Percentiles rank a stretch among this genome's conserved stretches.
Conservation (phyloP, 2,113 vertebrate species). For the cat (Felis catus) region F.catus_Fca126_mat1.0 CM031419.1:90788501-90789000, state of each 20-base stretch:
- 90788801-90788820: neutral
- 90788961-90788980: neutral
- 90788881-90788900: neutral
- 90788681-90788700: neutral
- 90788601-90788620: neutral
- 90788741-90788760: neutral
- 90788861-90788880: neutral
- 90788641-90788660: rapidly evolving
- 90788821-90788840: neutral
- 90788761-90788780: neutral
- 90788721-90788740: neutral
- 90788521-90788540: neutral
- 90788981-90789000: neutral
- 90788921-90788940: neutral
- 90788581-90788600: neutral
- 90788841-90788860: neutral
- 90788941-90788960: neutral
- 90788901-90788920: neutral
- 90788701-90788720: neutral
- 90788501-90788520: neutral
- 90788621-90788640: rapidly evolving
- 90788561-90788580: rapidly evolving
- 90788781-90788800: neutral
- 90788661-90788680: rapidly evolving
- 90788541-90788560: neutral